Evolutionary conservation across 53 echinoderm and acorn worm genomes (phyloP).

Genomic region (Echinarachnius parma): DNA sequence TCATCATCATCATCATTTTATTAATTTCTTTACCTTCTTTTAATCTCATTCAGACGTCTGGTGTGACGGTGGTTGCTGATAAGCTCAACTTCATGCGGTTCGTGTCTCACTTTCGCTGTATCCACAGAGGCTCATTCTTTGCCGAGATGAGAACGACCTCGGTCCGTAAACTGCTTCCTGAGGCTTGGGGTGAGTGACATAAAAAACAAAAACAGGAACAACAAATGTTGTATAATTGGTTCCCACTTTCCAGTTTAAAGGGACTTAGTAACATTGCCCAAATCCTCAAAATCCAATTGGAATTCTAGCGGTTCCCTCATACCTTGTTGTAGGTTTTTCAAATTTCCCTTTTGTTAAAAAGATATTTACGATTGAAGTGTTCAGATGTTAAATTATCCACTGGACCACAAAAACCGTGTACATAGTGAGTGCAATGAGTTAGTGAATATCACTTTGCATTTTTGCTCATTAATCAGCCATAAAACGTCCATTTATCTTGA

Average conservation of each 20-base stretch:
- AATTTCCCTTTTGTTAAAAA: too few species aligned
- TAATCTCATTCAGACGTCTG: conserved; percentile 56
- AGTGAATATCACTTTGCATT: too few species aligned
- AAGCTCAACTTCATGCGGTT: conserved; percentile 95
- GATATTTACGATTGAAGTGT: too few species aligned
- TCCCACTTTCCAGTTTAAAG: not conserved
- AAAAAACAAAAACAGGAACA: not conserved
- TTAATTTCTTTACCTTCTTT: not conserved
- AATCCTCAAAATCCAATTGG: too few species aligned
- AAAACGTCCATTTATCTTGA: too few species aligned
- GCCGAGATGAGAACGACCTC: conserved; percentile 90
- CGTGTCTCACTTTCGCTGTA: conserved; percentile 91
- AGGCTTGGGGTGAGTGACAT: conserved; percentile 84
- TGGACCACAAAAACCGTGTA: too few species aligned
- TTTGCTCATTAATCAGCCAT: too few species aligned
- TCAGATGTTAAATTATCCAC: too few species aligned
- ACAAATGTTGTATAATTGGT: not conserved
- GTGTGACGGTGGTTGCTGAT: conserved; percentile 87
- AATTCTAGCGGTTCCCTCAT: too few species aligned
- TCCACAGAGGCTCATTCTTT: conserved; percentile 90
- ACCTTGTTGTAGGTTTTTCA: too few species aligned
- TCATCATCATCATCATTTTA: not conserved
- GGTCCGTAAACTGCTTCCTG: conserved; percentile 86
- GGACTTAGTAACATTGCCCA: too few species aligned
- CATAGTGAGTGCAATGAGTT: too few species aligned